These are phyloP conservation scores for Cynocephalus volans DNA, from an alignment of 2,113 vertebrate species.

Conservation along the genomic window DNA sequence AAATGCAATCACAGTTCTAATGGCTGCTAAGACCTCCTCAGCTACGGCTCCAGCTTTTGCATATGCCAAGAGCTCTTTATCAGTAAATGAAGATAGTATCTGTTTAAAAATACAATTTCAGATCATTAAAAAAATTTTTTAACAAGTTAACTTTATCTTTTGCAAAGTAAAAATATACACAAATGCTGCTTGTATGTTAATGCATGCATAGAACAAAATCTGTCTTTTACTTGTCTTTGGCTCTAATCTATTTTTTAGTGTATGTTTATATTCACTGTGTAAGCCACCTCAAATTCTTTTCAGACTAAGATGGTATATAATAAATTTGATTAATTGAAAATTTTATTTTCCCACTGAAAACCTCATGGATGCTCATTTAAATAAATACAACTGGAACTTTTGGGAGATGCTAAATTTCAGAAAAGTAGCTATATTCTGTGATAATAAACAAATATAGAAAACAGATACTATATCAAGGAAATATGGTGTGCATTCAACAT, in stretches of 20 bases:
- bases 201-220: neutral
- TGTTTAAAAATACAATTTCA: slow-evolving; percentile 82
- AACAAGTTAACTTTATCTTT: slow-evolving; percentile 30
- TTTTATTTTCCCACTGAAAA: slow-evolving; percentile 11
- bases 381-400: neutral
- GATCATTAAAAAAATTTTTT: slow-evolving; percentile 19
- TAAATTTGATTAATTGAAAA: neutral
- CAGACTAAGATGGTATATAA: neutral
- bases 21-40: slow-evolving; percentile 95
- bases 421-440: neutral
- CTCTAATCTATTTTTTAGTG: neutral
- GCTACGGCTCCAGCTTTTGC: slow-evolving; percentile 98
- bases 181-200: neutral
- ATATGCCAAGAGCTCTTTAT: slow-evolving; percentile 95
- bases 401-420: neutral
- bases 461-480: neutral
- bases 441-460: neutral
- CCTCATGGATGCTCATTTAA: neutral
- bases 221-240: neutral
- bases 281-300: neutral
- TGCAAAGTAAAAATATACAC: slow-evolving; percentile 30
- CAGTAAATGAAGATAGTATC: slow-evolving; percentile 95
- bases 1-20: slow-evolving; percentile 97
- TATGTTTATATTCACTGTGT: neutral
- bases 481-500: neutral